Evolutionary conservation across 2,888 invertebrate species (phyloP), one percentile per base, ranked within the genome.

Genomic region (Bedellia somnulentella): DNA sequence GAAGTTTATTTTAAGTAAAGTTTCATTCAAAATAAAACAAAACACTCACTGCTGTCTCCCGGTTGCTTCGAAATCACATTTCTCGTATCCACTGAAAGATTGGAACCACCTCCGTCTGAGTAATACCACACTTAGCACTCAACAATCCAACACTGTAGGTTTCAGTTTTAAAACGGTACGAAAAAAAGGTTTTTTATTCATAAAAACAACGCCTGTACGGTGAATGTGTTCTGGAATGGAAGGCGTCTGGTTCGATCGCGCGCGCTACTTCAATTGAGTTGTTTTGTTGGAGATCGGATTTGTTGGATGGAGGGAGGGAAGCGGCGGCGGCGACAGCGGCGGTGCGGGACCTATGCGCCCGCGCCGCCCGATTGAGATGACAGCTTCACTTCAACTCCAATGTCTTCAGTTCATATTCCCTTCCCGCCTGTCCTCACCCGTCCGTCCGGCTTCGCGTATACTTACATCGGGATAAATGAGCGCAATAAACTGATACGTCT

Each of bases 61-160:
- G 45, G 44, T 44, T 45, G 49, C 49, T 52, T 36, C 40, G 48
- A 46, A 59, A 57, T 73, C 71, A 73, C 73, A 73, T 73, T 70
- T 68, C 63, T 63, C 44, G 56, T 47, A 47, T 54, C 53, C 56
- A 48, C 51, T 57, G 51, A 54, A 63, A 61, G 64, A 61, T 62
- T 55, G 49, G 51, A 43, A 57, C 53, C 59, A 60, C 56, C 57
- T 51, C 53, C 58, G 60, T 61, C 58, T 51, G 49, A 29, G 22
- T 29, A 30, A 32, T 26, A 27, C 24, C 31, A 33, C 27, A 15
- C 14, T 31, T 31, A 14, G 25, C 27, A 27, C 33, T 31, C 27
- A 24, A 25, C 12, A 24, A 12, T 17, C 31, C 33, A 40, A 25
- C n/a, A 25, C 1, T 5, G 18, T 24, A 24, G 9, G 9, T 10